Base-by-base conservation (phyloP, 2,888 invertebrate genomes). In the Agrochola lychnidis region DNA sequence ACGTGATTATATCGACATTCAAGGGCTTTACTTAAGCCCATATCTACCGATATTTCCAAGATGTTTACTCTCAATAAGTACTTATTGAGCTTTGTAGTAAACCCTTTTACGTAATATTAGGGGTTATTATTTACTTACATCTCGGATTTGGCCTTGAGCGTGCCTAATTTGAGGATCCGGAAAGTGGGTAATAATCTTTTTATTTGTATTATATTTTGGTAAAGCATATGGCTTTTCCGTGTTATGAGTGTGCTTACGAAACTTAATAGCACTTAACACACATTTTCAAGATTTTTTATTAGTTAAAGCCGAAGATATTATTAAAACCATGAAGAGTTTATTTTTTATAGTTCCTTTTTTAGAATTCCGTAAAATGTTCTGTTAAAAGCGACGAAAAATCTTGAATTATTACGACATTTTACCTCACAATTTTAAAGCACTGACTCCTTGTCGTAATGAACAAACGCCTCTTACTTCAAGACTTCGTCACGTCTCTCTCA, bases 1-100 rank as follows among this genome's bases (percentile, higher is more conserved):
- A 87, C 87, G 87, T 86, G 82, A 84, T 84, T 72, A 81, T 73
- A 87, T 86, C 75, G 53, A 25, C 40, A 66, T 70, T 53, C 73
- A 30, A 48, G 22, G 63, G 87, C 76, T 86, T 86, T 81, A 30
- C 69, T 63, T 71, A 73, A 79, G n/a, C 68, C 66, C 73, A 62
- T 81, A 79, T 82, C 81, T 79, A 70, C 64, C 82, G 72, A 80
- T 82, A 87, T 80, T 80, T 72, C 63, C 66, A 76, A 86, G 79
- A 79, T 86, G 81, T 86, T 86, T 81, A 82, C 81, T 74, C 73
- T 67, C 73, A 69, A 72, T 81, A 81, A 77, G 75, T 71, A 78
- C 67, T 81, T 79, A 79, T 62, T 48, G 74, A 68, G 79, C 78
- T 86, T 83, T 77, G 63, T 48, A 73, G 42, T 81, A 76, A 84